Base-by-base conservation (phyloP, 2,113 vertebrate species). In the Daubentonia madagascariensis region DNA sequence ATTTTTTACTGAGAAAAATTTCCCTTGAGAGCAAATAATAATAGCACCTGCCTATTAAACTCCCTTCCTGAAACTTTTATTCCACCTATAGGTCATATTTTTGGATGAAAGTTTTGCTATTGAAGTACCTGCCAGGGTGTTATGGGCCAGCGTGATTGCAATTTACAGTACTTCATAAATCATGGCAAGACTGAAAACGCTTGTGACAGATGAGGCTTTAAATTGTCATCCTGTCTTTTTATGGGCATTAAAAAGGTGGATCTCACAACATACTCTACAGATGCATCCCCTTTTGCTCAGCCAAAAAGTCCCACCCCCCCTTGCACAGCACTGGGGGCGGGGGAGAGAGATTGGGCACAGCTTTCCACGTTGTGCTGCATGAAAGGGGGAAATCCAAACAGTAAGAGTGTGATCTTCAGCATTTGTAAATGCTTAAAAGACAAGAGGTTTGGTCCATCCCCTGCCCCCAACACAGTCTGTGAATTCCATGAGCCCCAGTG, bases 91-190 rank as follows among this genome's bases (percentile, higher is more conserved):
- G 89, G 98, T 98, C 97, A 98, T 89, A 95, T 95, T 98, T 98
- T 96, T 97, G 97, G 94, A 98, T 97, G 94, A 98, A 98, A 98
- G 92, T 98, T 98, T 98, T 98, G 97, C 97, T 98, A 97, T 97
- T 98, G 98, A 99, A 98, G 97, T 97, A 98, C 94, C 97, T 98
- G 98, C 96, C 98, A 98, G 96, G 94, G 95, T 97, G 92, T 98
- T 98, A 98, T 73, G 97, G 95, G 88, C 96, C 98, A 97, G 94
- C 45, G 91, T 95, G 97, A 98, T 92, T 96, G 94, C 96, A 98
- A 98, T 98, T 99, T 98, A 98, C 89, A 96, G 89, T 93, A 98
- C 98, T 98, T 96, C 97, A 98, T 98, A 98, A 98, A 98, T 98
- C 98, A 98, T 83, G 25, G 35, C 79, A 93, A 98, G 94, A 97